phyloP scores from a whole-genome alignment of 2,113 vertebrate species.

The Porphyrio hochstetteri region DNA sequence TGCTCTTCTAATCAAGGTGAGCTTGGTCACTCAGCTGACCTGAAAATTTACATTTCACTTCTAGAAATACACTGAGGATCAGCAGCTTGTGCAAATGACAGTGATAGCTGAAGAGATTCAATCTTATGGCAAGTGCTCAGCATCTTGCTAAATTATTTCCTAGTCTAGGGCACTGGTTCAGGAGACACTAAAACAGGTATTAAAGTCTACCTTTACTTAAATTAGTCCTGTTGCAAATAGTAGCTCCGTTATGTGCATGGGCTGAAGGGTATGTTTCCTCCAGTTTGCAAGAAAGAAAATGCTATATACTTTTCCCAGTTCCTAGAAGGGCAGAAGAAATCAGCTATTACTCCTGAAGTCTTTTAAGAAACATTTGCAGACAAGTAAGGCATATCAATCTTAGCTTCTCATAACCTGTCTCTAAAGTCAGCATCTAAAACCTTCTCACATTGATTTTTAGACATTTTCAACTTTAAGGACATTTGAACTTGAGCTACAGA shows the following conservation, averaged over 20 bases:
- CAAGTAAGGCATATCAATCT: background rate
- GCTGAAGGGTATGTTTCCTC: background rate
- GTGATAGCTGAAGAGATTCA: background rate
- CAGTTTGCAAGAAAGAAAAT: background rate
- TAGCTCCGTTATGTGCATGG: background rate
- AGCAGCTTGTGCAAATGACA: background rate
- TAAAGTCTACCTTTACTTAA: background rate
- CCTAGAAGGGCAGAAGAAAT: background rate
- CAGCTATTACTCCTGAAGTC: background rate
- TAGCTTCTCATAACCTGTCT: background rate
- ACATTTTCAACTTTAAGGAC: background rate
- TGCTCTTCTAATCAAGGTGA: background rate
- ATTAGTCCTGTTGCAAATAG: background rate
- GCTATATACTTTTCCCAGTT: background rate
- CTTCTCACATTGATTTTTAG: background rate
- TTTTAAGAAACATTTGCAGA: background rate
- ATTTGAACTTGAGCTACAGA: background rate
- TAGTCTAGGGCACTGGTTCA: background rate
- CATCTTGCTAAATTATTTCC: background rate
- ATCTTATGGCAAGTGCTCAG: background rate
- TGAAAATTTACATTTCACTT: background rate
- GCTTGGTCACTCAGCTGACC: background rate
- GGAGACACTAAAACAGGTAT: background rate
- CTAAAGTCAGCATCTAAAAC: background rate
- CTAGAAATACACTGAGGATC: background rate